Percentiles rank a stretch among this genome's conserved stretches.
These are phyloP conservation scores for Apodemia zela DNA, from an alignment of 2,888 invertebrate species.

Conservation along the genomic window DNA sequence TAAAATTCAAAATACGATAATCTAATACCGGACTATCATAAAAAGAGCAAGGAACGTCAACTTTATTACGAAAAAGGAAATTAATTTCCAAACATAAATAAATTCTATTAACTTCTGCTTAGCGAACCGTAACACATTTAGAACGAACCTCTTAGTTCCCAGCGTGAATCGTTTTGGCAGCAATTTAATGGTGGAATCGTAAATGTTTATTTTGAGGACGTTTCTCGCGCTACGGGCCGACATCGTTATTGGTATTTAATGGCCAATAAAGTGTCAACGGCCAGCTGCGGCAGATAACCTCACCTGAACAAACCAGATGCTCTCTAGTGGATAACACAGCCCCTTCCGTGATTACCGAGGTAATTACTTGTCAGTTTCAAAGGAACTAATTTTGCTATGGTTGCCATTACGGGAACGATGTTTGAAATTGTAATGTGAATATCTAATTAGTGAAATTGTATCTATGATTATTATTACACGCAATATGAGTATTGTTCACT, in stretches of 20 bases:
- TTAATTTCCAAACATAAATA: conserved; percentile 74
- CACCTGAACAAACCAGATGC: conserved; percentile 48
- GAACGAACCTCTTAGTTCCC: conserved; percentile 29
- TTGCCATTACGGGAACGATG: conserved; percentile 1
- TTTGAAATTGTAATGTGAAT: neutral
- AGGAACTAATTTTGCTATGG: conserved; percentile 11
- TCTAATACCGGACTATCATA: conserved; percentile 41
- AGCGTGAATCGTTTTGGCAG: conserved; percentile 70
- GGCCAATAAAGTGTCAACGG: conserved; percentile 74
- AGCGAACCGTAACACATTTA: conserved; percentile 68
- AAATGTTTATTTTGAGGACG: conserved; percentile 73
- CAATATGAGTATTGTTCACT: too few relatives aligned
- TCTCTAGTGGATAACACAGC: conserved; percentile 11
- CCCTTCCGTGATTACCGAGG: conserved; percentile 10
- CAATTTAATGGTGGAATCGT: conserved; percentile 71
- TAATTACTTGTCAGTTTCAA: conserved; percentile 11
- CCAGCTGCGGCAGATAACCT: conserved; percentile 56
- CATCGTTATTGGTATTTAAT: conserved; percentile 73
- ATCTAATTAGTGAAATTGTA: neutral
- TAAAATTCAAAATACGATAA: conserved; percentile 13
- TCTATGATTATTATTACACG: too few relatives aligned
- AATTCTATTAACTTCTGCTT: conserved; percentile 72
- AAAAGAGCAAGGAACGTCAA: conserved; percentile 50
- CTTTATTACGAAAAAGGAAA: conserved; percentile 61
- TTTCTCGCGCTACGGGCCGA: conserved; percentile 58